Percentiles rank a stretch among this genome's conserved stretches.
These are phyloP conservation scores for Brachylomia viminalis DNA, from an alignment of 2,888 invertebrate genomes.

Conservation along the genomic window DNA sequence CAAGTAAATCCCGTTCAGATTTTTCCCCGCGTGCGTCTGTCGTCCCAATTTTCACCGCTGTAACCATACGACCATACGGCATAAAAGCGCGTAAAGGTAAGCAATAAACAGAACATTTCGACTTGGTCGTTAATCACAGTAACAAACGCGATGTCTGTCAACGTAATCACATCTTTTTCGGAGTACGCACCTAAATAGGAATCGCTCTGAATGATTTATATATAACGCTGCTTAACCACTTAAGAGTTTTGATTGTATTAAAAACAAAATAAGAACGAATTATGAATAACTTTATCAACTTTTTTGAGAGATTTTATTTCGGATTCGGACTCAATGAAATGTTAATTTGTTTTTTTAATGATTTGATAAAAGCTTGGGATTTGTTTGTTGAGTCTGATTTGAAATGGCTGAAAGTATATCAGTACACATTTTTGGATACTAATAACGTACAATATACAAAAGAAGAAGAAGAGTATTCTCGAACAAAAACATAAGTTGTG, in stretches of 20 bases:
- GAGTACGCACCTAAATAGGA: conserved; percentile 47
- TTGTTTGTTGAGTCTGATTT: neutral
- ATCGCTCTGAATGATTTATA: conserved; percentile 59
- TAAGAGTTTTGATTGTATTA: conserved; percentile 51
- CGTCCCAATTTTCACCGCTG: conserved; percentile 55
- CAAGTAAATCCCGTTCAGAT: conserved; percentile 34
- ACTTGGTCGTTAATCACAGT: conserved; percentile 60
- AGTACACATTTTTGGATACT: neutral
- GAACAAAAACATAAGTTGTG: conserved; percentile 64
- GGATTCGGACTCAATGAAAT: conserved; percentile 23
- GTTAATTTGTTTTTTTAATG: conserved; percentile 33
- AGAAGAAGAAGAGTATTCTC: no score
- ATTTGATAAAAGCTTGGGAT: conserved; percentile 1
- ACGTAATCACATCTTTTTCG: conserved; percentile 65
- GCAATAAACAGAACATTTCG: conserved; percentile 64
- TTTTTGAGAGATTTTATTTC: conserved; percentile 34
- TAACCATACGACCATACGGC: conserved; percentile 37
- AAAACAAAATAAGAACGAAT: conserved; percentile 42
- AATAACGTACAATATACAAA: conserved; percentile 6
- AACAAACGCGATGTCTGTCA: conserved; percentile 63
- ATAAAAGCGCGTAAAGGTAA: conserved; percentile 58
- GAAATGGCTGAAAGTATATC: neutral
- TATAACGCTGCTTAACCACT: conserved; percentile 49
- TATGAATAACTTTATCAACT: conserved; percentile 38
- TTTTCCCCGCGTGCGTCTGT: conserved; percentile 32